Evolutionary conservation across 2,797 vertebrate genomes (phyloP), one percentile per base, ranked within the genome.

Genomic region (Schizopygopsis malacanthus): DNA sequence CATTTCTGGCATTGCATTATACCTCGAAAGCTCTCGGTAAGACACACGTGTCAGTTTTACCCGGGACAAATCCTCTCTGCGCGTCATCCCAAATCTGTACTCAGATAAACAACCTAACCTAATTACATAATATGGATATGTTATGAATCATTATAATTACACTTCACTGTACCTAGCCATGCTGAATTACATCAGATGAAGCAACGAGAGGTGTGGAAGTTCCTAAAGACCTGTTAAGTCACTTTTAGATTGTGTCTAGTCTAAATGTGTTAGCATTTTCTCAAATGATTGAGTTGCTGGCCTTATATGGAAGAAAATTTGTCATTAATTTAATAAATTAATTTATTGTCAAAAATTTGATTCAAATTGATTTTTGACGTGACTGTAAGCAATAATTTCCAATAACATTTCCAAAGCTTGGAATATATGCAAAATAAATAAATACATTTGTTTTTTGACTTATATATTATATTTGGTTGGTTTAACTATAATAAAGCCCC

Each of bases 61-160:
- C 59, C 33, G 43, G 43, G 25, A 33, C 59, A 80, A 50, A 22
- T 79, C 56, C n/a, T 65, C 41, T 61, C 33, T 79, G 10, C 11
- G 1, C 65, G n/a, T 65, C 59, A 80, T 47, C 41, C 1, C n/a
- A 82, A 45, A 43, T 45, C 20, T 83, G 43, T 39, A 45, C 20
- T 82, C 1, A n/a, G 56, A 18, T 18, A 18, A 73, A 41, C 11
- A 73, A 33, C 43, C 45, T 50, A 11, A 4, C 1, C 37, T 43
- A 43, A 79, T 70, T 84, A 54, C 65, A 79, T 79, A 79, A 84
- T 16, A 22, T 50, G 41, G 41, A 45, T 67, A 81, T 20, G 45
- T 84, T 28, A 39, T 25, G 25, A 52, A 41, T 76, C n/a, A 20
- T 67, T 25, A 52, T 67, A 39, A 77, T 67, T 52, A 25, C 63